Base-by-base conservation (phyloP, 2,888 invertebrate species). In the Epirrhoe alternata region DNA sequence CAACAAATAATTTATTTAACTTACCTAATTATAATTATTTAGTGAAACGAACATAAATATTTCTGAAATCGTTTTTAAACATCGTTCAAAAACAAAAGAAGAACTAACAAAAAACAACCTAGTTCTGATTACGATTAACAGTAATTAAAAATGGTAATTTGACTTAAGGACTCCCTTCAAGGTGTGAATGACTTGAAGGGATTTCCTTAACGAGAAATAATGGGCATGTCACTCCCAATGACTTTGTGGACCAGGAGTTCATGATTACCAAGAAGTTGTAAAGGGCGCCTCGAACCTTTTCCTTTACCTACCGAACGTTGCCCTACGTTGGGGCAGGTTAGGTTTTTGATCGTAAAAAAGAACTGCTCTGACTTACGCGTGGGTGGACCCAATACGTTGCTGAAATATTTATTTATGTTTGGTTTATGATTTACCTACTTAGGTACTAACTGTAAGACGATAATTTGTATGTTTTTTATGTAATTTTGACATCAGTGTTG, bases 151-250 rank as follows among this genome's bases (percentile, higher is more conserved):
- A 84, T 83, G 78, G 71, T 77, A 81, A 84, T 82, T 75, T 76
- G 24, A 68, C 69, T 61, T 73, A 59, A 70, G 47, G 64, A 55
- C 75, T 71, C 74, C 74, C 66, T 69, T 74, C 58, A 84, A 89
- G 84, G 92, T 90, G 93, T 88, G 86, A 91, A 92, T 89, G 86
- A 89, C 81, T 42, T 83, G 81, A 86, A 87, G 85, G 87, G 84
- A 80, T 85, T 82, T 79, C 83, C 87, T 71, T 72, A 86, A 85
- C 85, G 87, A 92, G 88, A 91, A 89, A 92, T 93, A 93, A 92
- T 93, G 89, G 93, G 89, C 92, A 93, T 93, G 94, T 94, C 93
- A 94, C 94, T 94, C 92, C 92, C 94, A 94, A 94, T 94, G 94
- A 94, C 94, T 93, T 93, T 90, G 86, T 81, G 77, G 86, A 94